Evolutionary conservation across 2,888 invertebrate species (phyloP).

Genomic region (Amiota mariae): DNA sequence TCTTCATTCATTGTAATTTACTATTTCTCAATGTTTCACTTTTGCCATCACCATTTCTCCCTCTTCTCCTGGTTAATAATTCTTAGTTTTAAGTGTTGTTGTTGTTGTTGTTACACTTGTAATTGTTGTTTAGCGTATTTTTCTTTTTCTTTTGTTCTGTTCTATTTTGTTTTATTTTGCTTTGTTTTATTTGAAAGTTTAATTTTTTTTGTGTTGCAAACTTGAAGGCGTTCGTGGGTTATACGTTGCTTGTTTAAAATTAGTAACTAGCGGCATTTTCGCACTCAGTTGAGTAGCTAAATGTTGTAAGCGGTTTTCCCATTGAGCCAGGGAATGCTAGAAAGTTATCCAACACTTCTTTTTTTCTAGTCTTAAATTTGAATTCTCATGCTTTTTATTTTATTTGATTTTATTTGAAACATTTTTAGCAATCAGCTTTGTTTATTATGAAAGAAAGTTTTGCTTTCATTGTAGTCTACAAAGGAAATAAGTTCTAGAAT

Average conservation of each 20-base stretch:
- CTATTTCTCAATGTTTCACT: constrained; percentile 64
- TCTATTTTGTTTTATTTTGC: too few species aligned
- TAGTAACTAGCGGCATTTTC: neutral
- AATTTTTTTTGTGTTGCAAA: constrained; percentile 2
- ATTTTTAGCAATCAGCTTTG: constrained; percentile 12
- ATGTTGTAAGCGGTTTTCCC: constrained; percentile 5
- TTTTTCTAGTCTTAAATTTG: neutral
- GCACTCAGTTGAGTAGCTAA: constrained; percentile 16
- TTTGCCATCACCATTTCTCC: neutral
- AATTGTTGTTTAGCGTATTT: constrained; percentile 10
- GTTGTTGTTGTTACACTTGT: constrained; percentile 23
- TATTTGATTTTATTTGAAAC: neutral
- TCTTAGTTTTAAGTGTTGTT: constrained; percentile 14
- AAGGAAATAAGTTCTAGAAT: too few species aligned
- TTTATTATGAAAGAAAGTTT: neutral
- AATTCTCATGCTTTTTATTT: neutral
- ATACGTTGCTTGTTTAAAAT: neutral
- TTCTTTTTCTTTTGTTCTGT: neutral
- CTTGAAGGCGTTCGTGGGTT: neutral
- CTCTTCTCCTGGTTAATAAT: neutral
- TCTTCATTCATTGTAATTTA: constrained; percentile 50
- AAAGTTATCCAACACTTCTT: too few species aligned
- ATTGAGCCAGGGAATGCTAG: too few species aligned
- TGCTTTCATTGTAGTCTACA: too few species aligned
- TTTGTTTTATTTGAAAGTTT: too few species aligned